Conservation (phyloP, 2,113 vertebrate species). For the Hippopotamus amphibius region DNA sequence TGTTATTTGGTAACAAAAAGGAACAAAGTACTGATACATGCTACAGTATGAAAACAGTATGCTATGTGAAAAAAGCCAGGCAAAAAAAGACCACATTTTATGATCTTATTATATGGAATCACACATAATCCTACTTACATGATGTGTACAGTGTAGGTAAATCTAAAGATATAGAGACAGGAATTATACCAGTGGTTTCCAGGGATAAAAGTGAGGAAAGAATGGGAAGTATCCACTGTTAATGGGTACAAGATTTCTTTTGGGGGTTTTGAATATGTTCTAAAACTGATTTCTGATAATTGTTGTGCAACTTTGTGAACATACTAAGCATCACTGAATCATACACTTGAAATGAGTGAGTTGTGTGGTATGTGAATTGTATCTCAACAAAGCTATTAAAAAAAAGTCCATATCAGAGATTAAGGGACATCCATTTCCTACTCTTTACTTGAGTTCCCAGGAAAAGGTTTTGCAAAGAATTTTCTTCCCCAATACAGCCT, state of each 20-base stretch:
- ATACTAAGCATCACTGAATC: not conserved
- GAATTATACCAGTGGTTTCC: not conserved
- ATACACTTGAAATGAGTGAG: not conserved
- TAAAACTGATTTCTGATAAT: not conserved
- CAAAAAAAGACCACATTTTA: not conserved
- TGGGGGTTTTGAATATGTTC: not conserved
- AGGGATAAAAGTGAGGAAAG: not conserved
- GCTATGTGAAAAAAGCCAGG: not conserved
- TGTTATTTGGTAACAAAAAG: not conserved
- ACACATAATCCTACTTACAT: not conserved
- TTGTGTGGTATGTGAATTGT: not conserved
- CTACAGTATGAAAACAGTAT: not conserved
- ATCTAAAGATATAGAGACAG: not conserved
- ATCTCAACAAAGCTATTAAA: not conserved
- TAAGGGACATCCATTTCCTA: not conserved
- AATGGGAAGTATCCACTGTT: not conserved
- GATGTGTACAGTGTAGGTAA: not conserved
- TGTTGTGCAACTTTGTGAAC: not conserved
- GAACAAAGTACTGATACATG: not conserved
- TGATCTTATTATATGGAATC: not conserved
- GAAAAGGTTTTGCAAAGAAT: slow-evolving; percentile 33
- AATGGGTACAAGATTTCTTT: not conserved
- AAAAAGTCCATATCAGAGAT: not conserved
- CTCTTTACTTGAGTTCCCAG: not conserved
- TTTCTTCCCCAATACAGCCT: not conserved